Conservation (phyloP, 2,797 vertebrate species). For the Anguilla pacifica region DNA sequence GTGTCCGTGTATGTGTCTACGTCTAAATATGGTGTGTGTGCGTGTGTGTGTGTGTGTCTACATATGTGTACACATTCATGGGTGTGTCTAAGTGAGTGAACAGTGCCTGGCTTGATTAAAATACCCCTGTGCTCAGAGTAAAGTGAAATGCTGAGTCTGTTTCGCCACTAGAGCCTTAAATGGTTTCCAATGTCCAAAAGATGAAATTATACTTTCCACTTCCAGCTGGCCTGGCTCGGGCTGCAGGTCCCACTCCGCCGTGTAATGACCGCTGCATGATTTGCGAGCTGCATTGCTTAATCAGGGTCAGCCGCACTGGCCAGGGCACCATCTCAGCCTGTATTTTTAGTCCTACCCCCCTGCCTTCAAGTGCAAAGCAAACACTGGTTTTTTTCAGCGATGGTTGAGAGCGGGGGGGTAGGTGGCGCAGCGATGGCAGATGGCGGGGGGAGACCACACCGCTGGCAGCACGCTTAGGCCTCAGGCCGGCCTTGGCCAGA, state of each 20-base stretch:
- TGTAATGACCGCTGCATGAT: constrained; percentile 32
- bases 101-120: constrained; percentile 2
- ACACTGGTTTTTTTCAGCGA: constrained; percentile 7
- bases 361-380: constrained; percentile 16
- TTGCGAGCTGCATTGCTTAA: constrained; percentile 35
- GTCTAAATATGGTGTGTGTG: not conserved
- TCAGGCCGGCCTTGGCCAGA: not conserved
- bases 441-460: not conserved
- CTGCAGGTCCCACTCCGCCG: not conserved
- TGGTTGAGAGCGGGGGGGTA: constrained; percentile 28
- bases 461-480: not conserved
- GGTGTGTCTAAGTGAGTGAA: not conserved
- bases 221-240: constrained; percentile 27
- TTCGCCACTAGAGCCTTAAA: constrained; percentile 12
- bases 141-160: not conserved
- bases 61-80: not conserved
- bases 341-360: constrained; percentile 27
- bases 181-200: constrained; percentile 10
- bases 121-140: not conserved
- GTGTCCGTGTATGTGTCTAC: not conserved
- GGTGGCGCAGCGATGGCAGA: not conserved
- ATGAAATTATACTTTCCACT: constrained; percentile 32
- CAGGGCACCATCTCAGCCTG: constrained; percentile 19
- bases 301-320: constrained; percentile 13
- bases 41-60: not conserved